Base-by-base conservation (phyloP, 2,113 vertebrate genomes). In the Leiothrix lutea region DNA sequence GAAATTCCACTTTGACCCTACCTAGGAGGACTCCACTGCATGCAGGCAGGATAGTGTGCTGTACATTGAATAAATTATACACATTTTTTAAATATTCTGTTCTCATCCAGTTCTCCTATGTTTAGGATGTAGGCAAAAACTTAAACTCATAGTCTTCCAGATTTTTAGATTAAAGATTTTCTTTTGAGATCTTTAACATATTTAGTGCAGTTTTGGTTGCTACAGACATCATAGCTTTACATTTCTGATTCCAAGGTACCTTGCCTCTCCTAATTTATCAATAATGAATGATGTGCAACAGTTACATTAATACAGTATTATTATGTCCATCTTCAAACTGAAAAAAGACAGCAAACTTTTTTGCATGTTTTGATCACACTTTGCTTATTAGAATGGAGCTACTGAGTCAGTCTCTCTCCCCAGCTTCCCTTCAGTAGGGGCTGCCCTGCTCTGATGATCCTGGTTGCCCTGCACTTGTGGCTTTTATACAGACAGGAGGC, bases 21-120 rank as follows among this genome's bases (percentile, higher is more conserved):
- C 47, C 67, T 73, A 62, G 80, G 29, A 77, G 19, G 14, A 70
- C 42, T 90, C 35, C 24, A 24, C 8, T n/a, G 21, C 38, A 45
- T 11, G 8, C 33, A 72, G 13, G 6, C 36, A 89, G 53, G 11
- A 14, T 35, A 60, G 38, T 0, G 2, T 48, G 26, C 26, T 84
- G 8, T 10, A 15, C 56, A 26, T 8, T 58, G 25, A 48, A 53
- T 53, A 60, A 6, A 1, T 22, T 57, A 64, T 1, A 1, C 1
- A 2, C 2, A 35, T 62, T 90, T 72, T 78, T 6, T 14, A 73
- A 73, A 16, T 18, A 29, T 50, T 87, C 88, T 58, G 36, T 88
- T 79, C 17, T 50, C 11, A 18, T 54, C 22, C 24, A 36, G 42
- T 62, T 92, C 33, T 72, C 21, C 38, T 3, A 16, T 62, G 24